Percentiles rank a stretch among this genome's conserved stretches.
Conservation (phyloP, 2,797 vertebrate species). For the Artibeus jamaicensis region DNA sequence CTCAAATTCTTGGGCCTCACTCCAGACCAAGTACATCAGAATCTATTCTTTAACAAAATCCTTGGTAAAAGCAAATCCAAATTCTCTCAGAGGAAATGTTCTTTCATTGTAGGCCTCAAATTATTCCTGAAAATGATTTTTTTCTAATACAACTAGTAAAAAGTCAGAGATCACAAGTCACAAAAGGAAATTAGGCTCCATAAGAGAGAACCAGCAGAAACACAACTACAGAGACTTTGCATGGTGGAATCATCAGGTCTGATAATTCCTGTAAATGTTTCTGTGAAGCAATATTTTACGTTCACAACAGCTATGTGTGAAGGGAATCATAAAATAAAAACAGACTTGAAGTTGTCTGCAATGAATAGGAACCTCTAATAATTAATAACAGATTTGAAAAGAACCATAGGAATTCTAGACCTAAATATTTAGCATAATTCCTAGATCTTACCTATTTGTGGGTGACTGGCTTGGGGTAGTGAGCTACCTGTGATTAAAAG, state of each 20-base stretch:
- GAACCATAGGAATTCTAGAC: not conserved
- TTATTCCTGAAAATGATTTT: not conserved
- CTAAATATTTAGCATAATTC: not conserved
- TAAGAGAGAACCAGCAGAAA: not conserved
- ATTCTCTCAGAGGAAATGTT: not conserved
- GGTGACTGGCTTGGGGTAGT: not conserved
- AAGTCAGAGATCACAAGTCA: not conserved
- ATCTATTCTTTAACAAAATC: not conserved
- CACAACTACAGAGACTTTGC: not conserved
- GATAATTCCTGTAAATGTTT: not conserved
- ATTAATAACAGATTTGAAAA: not conserved
- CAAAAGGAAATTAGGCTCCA: not conserved
- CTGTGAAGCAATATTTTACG: not conserved
- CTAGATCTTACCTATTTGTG: not conserved
- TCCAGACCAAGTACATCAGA: not conserved
- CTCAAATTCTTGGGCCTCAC: not conserved
- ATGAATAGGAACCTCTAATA: not conserved
- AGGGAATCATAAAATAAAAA: not conserved
- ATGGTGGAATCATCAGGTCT: not conserved
- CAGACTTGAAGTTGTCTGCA: not conserved
- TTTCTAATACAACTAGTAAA: not conserved
- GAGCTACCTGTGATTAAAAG: not conserved
- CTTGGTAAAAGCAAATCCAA: not conserved
- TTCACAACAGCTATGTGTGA: not conserved
- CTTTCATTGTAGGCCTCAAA: not conserved